Evolutionary conservation across 2,888 invertebrate genomes (phyloP).

Genomic region (Sphaerophoria rueppellii): DNA sequence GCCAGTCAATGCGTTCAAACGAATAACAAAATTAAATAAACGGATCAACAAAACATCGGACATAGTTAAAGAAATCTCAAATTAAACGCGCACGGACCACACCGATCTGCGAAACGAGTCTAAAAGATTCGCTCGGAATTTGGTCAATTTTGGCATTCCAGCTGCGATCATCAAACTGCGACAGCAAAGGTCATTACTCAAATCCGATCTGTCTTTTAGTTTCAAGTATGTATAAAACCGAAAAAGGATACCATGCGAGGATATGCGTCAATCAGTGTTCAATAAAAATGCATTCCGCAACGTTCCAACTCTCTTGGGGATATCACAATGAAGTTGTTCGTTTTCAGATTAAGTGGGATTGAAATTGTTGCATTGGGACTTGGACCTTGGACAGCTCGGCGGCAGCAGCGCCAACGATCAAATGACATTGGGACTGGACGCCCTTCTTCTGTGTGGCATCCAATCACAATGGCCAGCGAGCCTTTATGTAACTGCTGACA

Average conservation of each 20-base stretch:
- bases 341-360: conserved; percentile 68
- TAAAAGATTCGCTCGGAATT: conserved; percentile 59
- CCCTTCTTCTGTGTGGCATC: conserved; percentile 64
- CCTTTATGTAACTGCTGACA: conserved; percentile 64
- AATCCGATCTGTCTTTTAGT: conserved; percentile 46
- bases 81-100: conserved; percentile 63
- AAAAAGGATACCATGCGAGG: conserved; percentile 29
- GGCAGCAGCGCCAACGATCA: no score
- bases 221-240: not conserved
- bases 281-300: conserved; percentile 69
- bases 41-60: conserved; percentile 45
- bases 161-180: conserved; percentile 58
- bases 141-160: conserved; percentile 72
- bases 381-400: not conserved
- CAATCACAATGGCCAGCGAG: conserved; percentile 31
- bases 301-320: conserved; percentile 55
- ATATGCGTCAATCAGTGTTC: conserved; percentile 71
- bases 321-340: conserved; percentile 71
- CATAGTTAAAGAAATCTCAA: conserved; percentile 35
- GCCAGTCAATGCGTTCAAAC: conserved; percentile 34
- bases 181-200: conserved; percentile 68
- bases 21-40: conserved; percentile 24
- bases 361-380: conserved; percentile 47
- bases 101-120: conserved; percentile 31
- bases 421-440: conserved; percentile 1